phyloP scores from a whole-genome alignment of 2,113 vertebrate genomes.

The Hystrix brachyura region DNA sequence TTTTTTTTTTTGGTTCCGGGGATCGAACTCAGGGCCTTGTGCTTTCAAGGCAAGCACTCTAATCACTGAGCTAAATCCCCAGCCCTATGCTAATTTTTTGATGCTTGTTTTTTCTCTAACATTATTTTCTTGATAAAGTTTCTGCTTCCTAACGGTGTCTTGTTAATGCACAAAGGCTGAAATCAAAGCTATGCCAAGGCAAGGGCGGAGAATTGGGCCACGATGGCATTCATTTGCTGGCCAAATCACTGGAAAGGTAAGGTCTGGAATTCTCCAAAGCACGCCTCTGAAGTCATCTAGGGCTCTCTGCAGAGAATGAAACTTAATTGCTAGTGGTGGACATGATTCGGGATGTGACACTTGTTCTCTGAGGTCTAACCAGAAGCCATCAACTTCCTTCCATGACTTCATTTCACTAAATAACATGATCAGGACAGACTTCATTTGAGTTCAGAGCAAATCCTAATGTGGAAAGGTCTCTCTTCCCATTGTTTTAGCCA shows the following conservation, averaged over 20 bases:
- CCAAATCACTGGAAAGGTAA: background rate
- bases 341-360: background rate
- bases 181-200: background rate
- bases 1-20: background rate
- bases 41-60: no score
- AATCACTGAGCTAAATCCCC: background rate
- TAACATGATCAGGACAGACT: background rate
- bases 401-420: slow-evolving; percentile 38
- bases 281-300: background rate
- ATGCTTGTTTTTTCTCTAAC: background rate
- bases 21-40: no score
- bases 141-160: background rate
- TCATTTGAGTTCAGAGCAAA: slow-evolving; percentile 43
- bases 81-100: background rate
- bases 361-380: background rate
- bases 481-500: background rate
- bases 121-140: slow-evolving; percentile 15
- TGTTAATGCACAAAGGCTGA: background rate
- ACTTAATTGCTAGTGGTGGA: background rate
- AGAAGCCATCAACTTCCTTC: slow-evolving; percentile 30
- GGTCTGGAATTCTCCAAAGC: background rate
- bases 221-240: background rate
- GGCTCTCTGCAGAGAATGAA: background rate
- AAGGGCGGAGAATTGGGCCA: background rate
- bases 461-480: slow-evolving; percentile 18